Base-by-base conservation (phyloP, 2,888 invertebrate species). In the Stenodema calcarata region DNA sequence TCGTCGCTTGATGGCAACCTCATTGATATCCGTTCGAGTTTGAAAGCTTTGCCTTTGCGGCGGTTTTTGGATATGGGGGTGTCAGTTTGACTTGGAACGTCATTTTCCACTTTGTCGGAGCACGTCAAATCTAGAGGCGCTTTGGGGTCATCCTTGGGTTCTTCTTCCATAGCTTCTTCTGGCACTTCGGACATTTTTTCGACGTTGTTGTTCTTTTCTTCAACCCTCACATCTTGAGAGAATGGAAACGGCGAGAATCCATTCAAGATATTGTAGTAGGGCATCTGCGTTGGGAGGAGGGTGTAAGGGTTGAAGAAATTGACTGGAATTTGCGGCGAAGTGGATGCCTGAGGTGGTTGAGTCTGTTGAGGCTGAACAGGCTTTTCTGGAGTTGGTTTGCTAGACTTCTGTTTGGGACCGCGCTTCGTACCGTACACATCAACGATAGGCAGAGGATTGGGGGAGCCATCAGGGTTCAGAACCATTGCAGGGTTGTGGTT, bases 351-450 rank as follows among this genome's bases (percentile, higher is more conserved):
- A 16, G 82, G 62, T 0, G 54, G 87, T 9, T 81, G 79, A 18
- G 81, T 87, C 73, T 78, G 87, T 35, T 86, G 87, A 9, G 28
- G 86, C 44, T 86, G 87, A 42, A 54, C 62, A 28, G 78, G 28
- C 87, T 80, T 89, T 88, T 73, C 88, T 83, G 7, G 87, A 27
- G 1, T 88, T 12, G 62, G 18, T 30, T 79, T 16, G 62, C 54
- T 23, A 14, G 90, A 88, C 88, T 91, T 93, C 88, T 93, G 94
- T 90, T 96, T 96, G 0, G 97, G 97, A 0, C 98, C 98, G 0
- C 98, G 93, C 3, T 97, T 93, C 0, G 96, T 97, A 42, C 98
- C 97, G 90, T 97, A 97, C 0, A 98, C 95, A 91, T 98, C 98
- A 86, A 98, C 97, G 18, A 97, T 95, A 0, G 96, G 95, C 50